Conservation (phyloP, 2,888 invertebrate species). For the Drosophila macrospina region DNA sequence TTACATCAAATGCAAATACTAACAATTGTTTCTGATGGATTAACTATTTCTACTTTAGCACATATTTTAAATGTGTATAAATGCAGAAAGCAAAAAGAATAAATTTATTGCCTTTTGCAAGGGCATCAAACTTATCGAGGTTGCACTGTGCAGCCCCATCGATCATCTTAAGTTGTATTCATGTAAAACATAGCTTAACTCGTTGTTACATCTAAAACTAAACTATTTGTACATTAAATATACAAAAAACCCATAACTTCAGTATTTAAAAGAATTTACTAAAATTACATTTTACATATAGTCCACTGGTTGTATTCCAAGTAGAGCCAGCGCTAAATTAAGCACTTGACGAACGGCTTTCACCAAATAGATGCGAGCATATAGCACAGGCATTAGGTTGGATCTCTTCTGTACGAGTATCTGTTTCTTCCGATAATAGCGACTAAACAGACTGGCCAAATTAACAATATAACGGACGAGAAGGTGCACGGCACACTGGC, state of each 20-base stretch:
- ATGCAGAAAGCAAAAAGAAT: neutral
- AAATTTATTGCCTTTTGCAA: neutral
- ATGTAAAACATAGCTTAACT: conserved; percentile 6
- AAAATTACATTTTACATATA: conserved; percentile 87
- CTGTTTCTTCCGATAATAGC: conserved; percentile 90
- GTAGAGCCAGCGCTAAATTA: conserved; percentile 87
- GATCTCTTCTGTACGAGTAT: conserved; percentile 90
- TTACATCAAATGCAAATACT: neutral
- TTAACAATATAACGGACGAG: conserved; percentile 88
- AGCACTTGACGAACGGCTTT: conserved; percentile 88
- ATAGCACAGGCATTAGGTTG: conserved; percentile 89
- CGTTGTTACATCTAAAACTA: conserved; percentile 28
- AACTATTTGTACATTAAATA: conserved; percentile 37
- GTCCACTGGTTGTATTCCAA: conserved; percentile 89
- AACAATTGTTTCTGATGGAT: neutral
- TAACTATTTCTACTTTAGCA: neutral
- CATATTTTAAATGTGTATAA: conserved; percentile 1
- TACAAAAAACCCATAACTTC: neutral
- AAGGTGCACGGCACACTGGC: conserved; percentile 88
- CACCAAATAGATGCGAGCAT: conserved; percentile 90
- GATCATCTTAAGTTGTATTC: neutral
- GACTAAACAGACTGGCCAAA: conserved; percentile 89
- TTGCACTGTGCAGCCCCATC: neutral
- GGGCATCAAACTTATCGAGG: conserved; percentile 6
- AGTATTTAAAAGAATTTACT: too few species aligned